Conservation (phyloP, 2,888 invertebrate species). For the Drosophila nigritarsus region DNA sequence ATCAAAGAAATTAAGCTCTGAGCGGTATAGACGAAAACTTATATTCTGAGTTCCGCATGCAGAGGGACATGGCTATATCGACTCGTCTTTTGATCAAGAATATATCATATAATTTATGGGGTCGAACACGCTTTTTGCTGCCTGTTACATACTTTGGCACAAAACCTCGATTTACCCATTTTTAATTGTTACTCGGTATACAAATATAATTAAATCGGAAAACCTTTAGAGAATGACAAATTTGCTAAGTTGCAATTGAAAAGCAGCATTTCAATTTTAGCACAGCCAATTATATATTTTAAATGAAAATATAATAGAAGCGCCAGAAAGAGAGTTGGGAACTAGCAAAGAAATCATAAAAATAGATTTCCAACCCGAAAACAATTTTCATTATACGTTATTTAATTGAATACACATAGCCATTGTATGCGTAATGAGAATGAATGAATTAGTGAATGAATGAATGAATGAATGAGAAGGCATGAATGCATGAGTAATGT, state of each 20-base stretch:
- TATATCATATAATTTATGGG: not conserved
- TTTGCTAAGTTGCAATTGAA: not conserved
- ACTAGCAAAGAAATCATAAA: not conserved
- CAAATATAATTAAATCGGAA: not conserved
- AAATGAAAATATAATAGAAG: not conserved
- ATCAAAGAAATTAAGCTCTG: not conserved
- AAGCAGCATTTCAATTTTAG: not conserved
- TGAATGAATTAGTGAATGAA: conserved; percentile 9
- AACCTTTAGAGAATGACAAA: not conserved
- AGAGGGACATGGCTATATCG: not conserved
- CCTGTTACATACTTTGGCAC: not conserved
- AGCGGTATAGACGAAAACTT: not conserved
- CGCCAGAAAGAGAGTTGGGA: conserved; percentile 3
- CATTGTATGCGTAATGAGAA: conserved; percentile 36
- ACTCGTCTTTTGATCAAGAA: not conserved
- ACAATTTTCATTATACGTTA: not conserved
- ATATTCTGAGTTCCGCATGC: not conserved
- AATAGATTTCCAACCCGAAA: conserved; percentile 11
- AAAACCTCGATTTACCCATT: not conserved
- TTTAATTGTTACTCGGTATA: not conserved
- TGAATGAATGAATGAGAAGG: conserved; percentile 1
- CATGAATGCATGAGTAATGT: conserved; percentile 33
- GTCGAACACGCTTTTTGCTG: not conserved
- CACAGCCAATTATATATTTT: not conserved
- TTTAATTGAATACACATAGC: conserved; percentile 2